Evolutionary conservation across 2,113 vertebrate species (phyloP), one percentile per base, ranked within the genome.

Genomic region (Crypturellus undulatus): DNA sequence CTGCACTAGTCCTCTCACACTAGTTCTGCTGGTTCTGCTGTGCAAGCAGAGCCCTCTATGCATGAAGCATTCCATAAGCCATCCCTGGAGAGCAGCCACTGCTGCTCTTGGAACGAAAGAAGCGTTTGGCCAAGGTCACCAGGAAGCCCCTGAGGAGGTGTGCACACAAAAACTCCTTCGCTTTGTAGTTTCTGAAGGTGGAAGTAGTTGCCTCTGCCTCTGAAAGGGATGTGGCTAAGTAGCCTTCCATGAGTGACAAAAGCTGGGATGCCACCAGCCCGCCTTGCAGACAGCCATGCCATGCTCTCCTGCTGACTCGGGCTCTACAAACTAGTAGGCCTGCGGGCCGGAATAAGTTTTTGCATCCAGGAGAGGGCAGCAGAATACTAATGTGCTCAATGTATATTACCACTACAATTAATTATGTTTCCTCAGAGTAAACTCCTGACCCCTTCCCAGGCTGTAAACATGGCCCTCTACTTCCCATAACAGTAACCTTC

Each of bases 291-390:
- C 12, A 20, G 6, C 60, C 34, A 42, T 59, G 14, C 51, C 49
- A 2, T 17, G 60, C 26, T 26, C 68, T 49, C 16, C 68, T 36
- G 26, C 49, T 49, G 49, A 25, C 69, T 60, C 8, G 2, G 26
- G 3, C 47, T 52, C 45, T 83, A 14, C 0, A 0, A 21, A 12
- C 77, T 77, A 47, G 13, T 26, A 40, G 19, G 1, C 25, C 25
- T 3, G 0, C 7, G 67, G 47, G 21, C 59, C 82, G 79, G 87
- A 12, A 2, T 3, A 25, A 85, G 71, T 14, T 9, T 56, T 25
- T 80, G 60, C 56, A 38, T 58, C 76, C 93, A 94, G 83, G 83
- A 93, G 93, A 96, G 68, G 92, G 90, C 92, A 95, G 94, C 93
- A 96, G 76, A 73, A 75, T 49, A 58, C 87, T 76, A 34, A 42